Evolutionary conservation across 2,888 invertebrate genomes (phyloP).

Genomic region (Dastarcus helophoroides): DNA sequence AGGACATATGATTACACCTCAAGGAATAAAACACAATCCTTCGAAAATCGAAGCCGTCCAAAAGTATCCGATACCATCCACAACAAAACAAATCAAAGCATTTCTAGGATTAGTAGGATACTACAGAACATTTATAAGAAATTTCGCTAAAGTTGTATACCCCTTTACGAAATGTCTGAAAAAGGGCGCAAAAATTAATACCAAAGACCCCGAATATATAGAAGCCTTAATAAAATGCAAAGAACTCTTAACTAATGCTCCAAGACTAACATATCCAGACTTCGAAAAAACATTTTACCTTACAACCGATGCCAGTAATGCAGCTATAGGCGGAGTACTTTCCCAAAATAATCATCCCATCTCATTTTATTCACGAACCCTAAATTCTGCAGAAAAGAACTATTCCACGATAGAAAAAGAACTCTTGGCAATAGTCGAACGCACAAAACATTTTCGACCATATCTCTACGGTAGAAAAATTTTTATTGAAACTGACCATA

Average conservation of each 20-base stretch:
- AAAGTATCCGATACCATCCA: conserved; percentile 16
- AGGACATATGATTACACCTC: too few relatives aligned
- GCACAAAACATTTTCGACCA: conserved; percentile 19
- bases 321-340: conserved; percentile 15
- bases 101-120: conserved; percentile 15
- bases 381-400: conserved; percentile 17
- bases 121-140: conserved; percentile 13
- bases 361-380: conserved; percentile 15
- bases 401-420: conserved; percentile 18
- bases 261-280: conserved; percentile 17
- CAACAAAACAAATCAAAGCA: conserved; percentile 16
- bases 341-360: conserved; percentile 16
- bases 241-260: conserved; percentile 16
- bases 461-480: conserved; percentile 16
- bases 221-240: conserved; percentile 16
- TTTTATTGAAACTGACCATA: conserved; percentile 16
- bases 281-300: conserved; percentile 16
- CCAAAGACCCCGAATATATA: conserved; percentile 9
- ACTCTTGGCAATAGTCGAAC: conserved; percentile 15
- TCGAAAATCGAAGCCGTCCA: conserved; percentile 11
- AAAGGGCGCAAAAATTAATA: conserved; percentile 11
- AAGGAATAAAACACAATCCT: conserved; percentile 13
- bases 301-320: conserved; percentile 16
- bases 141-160: conserved; percentile 15
- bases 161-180: conserved; percentile 16